A percentile compares a stretch with the other conserved stretches of the same genome.
Conservation (phyloP, 2,888 invertebrate genomes). For the Cryptus armator region DNA sequence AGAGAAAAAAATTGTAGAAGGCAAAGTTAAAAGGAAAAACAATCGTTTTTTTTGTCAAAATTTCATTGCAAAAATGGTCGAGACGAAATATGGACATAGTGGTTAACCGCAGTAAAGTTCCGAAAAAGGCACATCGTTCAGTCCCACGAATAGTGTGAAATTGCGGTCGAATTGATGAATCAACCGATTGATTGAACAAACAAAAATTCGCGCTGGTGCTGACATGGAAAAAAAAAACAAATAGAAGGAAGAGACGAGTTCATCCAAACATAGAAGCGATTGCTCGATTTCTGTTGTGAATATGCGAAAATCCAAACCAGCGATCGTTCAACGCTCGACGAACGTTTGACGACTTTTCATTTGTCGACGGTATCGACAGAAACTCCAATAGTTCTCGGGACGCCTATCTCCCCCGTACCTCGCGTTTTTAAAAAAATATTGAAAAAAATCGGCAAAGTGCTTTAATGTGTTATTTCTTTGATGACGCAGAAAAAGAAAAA, state of each 20-base stretch:
- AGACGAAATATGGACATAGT: not conserved
- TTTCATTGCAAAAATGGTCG: not conserved
- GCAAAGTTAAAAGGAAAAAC: not conserved
- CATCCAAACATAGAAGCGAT: not conserved
- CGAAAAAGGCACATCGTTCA: not conserved
- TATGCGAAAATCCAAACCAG: constrained; percentile 11
- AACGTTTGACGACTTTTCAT: constrained; percentile 38
- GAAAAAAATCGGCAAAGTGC: too few relatives aligned
- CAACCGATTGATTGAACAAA: not conserved
- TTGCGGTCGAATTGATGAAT: not conserved
- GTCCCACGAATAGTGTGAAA: not conserved
- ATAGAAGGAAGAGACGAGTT: not conserved
- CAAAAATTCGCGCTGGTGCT: not conserved
- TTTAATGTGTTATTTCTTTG: not conserved
- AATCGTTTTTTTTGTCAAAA: not conserved
- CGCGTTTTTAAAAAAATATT: too few relatives aligned
- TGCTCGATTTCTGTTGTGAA: not conserved
- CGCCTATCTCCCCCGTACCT: not conserved
- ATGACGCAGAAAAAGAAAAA: not conserved
- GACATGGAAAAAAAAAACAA: not conserved
- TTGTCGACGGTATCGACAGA: constrained; percentile 22
- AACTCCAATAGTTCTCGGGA: not conserved
- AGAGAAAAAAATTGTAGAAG: not conserved
- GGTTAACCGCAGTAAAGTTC: not conserved
- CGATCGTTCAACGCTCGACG: constrained; percentile 39